These are phyloP conservation scores for Eupithecia exiguata DNA, from an alignment of 2,888 invertebrate genomes.

Conservation along the genomic window DNA sequence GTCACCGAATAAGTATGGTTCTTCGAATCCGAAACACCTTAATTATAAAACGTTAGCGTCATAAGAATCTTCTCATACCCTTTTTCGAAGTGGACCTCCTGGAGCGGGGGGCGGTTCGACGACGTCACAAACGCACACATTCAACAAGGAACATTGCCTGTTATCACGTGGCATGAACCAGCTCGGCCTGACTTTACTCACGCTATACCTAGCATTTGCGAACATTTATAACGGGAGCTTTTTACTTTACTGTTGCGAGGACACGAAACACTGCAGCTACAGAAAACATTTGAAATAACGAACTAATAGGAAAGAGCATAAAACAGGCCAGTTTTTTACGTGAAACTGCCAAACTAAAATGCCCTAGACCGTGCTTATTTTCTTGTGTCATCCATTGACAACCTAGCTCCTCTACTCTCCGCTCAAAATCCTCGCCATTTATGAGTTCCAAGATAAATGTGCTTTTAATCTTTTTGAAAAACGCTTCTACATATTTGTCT, in stretches of 20 bases:
- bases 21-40: background rate
- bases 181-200: constrained; percentile 22
- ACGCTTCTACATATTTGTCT: too few relatives aligned
- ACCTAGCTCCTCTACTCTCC: too few relatives aligned
- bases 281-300: background rate
- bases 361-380: too few relatives aligned
- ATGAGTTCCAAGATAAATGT: too few relatives aligned
- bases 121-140: constrained; percentile 53
- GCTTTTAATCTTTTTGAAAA: too few relatives aligned
- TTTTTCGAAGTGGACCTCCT: constrained; percentile 2
- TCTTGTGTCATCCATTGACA: too few relatives aligned
- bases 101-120: constrained; percentile 40
- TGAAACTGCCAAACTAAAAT: too few relatives aligned
- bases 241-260: constrained; percentile 14
- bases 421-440: too few relatives aligned
- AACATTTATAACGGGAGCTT: constrained; percentile 12
- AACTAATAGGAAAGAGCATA: too few relatives aligned
- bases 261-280: background rate
- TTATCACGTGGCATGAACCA: constrained; percentile 55
- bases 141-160: constrained; percentile 27
- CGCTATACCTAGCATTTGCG: constrained; percentile 33
- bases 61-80: background rate
- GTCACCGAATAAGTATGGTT: background rate
- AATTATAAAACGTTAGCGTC: background rate
- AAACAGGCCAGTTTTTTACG: too few relatives aligned